phyloP scores from a whole-genome alignment of 2,113 vertebrate species.

The Opisthocomus hoazin region DNA sequence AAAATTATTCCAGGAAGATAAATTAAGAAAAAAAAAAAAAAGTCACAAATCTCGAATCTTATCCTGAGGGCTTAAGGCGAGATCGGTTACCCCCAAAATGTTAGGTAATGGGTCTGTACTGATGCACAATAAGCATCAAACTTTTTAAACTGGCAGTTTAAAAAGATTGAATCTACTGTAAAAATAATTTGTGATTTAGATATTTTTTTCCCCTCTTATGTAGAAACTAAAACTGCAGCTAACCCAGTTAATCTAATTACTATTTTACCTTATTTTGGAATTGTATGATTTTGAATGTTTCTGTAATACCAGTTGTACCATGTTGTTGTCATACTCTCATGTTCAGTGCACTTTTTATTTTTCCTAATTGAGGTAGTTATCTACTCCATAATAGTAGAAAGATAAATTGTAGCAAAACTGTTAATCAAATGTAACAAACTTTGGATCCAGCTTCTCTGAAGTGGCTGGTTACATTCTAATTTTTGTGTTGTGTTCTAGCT shows the following conservation, averaged over 20 bases:
- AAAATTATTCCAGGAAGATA: neutral
- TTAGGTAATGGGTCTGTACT: neutral
- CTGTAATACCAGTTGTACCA: neutral
- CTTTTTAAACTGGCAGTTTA: neutral
- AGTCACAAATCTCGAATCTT: neutral
- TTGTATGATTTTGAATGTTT: neutral
- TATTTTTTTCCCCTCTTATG: neutral
- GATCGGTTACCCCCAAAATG: neutral
- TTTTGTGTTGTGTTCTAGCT: conserved; percentile 78
- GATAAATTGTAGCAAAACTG: neutral
- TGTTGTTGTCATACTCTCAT: neutral
- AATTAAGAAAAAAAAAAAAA: neutral
- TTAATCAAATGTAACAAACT: conserved; percentile 3
- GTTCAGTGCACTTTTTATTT: neutral
- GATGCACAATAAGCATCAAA: neutral
- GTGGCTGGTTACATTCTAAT: conserved; percentile 37
- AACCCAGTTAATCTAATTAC: neutral
- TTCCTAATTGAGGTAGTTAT: neutral
- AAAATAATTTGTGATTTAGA: neutral
- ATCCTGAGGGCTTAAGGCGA: neutral
- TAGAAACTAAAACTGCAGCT: neutral
- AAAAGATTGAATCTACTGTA: neutral
- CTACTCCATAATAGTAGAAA: neutral
- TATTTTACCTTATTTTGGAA: neutral
- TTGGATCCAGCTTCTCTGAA: neutral